These are phyloP conservation scores for Chloebia gouldiae DNA, from an alignment of 2,113 vertebrate species.

Conservation along the genomic window DNA sequence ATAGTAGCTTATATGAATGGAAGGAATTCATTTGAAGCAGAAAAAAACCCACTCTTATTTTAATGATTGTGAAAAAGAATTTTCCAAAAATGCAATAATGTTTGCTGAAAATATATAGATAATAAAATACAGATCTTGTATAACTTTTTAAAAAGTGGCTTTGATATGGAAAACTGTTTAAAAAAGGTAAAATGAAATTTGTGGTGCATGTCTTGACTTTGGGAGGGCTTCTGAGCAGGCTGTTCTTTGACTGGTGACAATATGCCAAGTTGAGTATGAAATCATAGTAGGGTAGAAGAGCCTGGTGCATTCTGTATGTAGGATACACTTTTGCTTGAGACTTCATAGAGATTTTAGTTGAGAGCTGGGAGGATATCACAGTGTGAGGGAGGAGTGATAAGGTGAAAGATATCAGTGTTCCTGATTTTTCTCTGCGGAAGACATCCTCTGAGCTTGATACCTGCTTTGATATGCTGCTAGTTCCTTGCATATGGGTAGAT, in stretches of 20 bases:
- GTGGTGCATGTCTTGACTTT: neutral
- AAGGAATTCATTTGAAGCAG: neutral
- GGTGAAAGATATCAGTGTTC: neutral
- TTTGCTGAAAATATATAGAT: neutral
- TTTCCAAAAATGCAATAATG: neutral
- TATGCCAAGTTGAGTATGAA: conserved; percentile 79
- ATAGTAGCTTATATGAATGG: neutral
- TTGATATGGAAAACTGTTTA: neutral
- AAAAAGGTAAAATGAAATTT: neutral
- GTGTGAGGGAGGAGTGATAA: neutral
- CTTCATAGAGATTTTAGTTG: neutral
- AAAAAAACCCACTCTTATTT: neutral
- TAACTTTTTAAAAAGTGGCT: neutral
- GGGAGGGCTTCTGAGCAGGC: conserved; percentile 54
- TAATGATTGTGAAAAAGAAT: neutral
- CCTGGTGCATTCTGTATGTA: conserved; percentile 70
- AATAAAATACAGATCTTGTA: neutral
- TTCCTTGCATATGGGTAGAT: neutral
- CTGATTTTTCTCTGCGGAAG: neutral
- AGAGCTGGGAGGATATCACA: neutral
- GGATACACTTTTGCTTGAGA: neutral
- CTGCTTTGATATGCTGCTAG: conserved; percentile 1
- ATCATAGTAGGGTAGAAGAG: conserved; percentile 70
- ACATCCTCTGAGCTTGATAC: neutral
- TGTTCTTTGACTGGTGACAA: conserved; percentile 76